These are phyloP conservation scores for Rhabdornis inornatus DNA, from an alignment of 2,113 vertebrate genomes.

Conservation along the genomic window DNA sequence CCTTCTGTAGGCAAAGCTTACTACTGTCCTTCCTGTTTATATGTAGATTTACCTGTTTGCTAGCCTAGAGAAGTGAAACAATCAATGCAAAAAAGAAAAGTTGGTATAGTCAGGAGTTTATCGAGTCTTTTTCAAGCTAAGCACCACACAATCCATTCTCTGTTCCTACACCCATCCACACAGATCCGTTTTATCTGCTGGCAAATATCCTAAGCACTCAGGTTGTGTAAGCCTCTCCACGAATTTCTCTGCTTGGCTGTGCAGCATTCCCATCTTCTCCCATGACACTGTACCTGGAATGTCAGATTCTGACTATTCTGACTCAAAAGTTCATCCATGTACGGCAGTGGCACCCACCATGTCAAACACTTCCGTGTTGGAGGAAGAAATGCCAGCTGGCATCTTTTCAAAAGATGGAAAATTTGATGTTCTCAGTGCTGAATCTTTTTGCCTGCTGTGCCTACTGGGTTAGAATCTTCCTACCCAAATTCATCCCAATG, in stretches of 20 bases:
- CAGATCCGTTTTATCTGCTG: not conserved
- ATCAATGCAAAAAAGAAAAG: not conserved
- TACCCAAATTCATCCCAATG: not conserved
- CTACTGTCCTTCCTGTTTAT: not conserved
- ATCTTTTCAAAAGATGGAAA: not conserved
- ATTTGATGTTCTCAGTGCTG: not conserved
- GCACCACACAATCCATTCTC: not conserved
- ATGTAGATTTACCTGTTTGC: not conserved
- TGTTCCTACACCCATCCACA: not conserved
- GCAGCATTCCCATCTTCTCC: not conserved
- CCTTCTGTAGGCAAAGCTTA: not conserved
- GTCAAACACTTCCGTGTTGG: not conserved
- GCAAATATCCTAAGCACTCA: not conserved
- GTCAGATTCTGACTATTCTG: not conserved
- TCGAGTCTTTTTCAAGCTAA: not conserved
- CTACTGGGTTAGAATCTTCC: not conserved
- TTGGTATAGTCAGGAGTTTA: not conserved
- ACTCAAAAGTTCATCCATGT: not conserved
- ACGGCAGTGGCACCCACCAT: not conserved
- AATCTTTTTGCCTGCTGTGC: not conserved
- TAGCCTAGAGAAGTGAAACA: not conserved
- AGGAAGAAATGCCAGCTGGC: not conserved
- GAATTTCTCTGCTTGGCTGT: rapidly evolving
- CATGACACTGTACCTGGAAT: not conserved
- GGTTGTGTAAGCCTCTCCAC: not conserved